Evolutionary conservation across 2,888 invertebrate species (phyloP).

Genomic region (Eristalinus aeneus): DNA sequence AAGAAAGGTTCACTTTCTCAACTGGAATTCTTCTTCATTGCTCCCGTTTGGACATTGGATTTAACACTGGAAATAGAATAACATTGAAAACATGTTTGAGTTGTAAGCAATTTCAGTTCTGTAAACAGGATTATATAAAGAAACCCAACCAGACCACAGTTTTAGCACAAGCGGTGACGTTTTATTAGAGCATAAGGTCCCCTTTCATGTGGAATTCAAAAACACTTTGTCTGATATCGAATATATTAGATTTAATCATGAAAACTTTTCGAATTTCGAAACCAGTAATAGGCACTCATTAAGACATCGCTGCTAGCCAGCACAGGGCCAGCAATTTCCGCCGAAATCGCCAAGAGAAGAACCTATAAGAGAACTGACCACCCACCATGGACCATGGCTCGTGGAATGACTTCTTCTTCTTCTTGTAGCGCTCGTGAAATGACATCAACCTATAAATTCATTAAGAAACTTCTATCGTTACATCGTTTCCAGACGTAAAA

Average conservation of each 20-base stretch:
- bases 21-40: too few species aligned
- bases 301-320: constrained; percentile 14
- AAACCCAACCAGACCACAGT: too few species aligned
- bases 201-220: too few species aligned
- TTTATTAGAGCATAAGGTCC: background rate
- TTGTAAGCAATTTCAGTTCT: too few species aligned
- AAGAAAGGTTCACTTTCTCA: too few species aligned
- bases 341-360: background rate
- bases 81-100: too few species aligned
- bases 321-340: constrained; percentile 7
- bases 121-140: too few species aligned
- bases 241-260: constrained; percentile 17
- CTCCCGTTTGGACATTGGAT: too few species aligned
- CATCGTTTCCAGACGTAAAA: background rate
- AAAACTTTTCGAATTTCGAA: constrained; percentile 31
- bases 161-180: too few species aligned
- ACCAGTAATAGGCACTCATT: constrained; percentile 51
- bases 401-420: constrained; percentile 27
- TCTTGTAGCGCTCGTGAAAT: constrained; percentile 10
- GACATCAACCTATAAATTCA: constrained; percentile 66
- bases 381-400: background rate
- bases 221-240: too few species aligned
- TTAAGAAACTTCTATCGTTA: constrained; percentile 66
- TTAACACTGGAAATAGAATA: too few species aligned
- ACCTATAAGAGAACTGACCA: background rate